phyloP scores from a whole-genome alignment of 2,113 vertebrate species.

The Lucifuga dentata region DNA sequence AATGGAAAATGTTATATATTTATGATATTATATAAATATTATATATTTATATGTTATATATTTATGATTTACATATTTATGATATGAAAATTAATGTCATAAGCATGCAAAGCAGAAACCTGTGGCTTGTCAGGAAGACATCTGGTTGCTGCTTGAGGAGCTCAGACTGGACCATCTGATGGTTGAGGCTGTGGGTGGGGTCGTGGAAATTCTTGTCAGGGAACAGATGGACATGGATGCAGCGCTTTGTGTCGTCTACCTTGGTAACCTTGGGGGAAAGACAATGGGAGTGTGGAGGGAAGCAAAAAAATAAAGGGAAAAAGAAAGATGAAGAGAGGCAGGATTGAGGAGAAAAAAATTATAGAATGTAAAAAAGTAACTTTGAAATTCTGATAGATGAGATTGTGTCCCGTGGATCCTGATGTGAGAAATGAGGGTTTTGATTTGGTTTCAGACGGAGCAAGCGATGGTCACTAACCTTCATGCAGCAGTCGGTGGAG shows the following conservation, averaged over 20 bases:
- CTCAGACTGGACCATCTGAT: constrained; percentile 88
- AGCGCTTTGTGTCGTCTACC: constrained; percentile 84
- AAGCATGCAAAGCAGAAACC: no score
- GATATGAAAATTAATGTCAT: no score
- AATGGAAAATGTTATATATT: no score
- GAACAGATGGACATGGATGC: constrained; percentile 90
- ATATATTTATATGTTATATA: no score
- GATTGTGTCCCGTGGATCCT: no score
- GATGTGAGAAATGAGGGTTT: no score
- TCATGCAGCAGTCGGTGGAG: constrained; percentile 92
- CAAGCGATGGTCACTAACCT: constrained; percentile 82
- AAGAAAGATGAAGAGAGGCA: background rate
- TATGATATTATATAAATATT: no score
- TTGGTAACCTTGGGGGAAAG: constrained; percentile 84
- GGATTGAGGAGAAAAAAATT: background rate
- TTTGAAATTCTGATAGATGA: no score
- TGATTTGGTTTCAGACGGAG: no score
- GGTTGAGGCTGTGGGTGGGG: constrained; percentile 87
- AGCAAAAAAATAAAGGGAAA: background rate
- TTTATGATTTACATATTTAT: no score
- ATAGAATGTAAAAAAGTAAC: no score
- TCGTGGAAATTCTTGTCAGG: constrained; percentile 89
- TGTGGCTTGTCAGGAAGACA: constrained; percentile 87
- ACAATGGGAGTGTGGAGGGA: background rate
- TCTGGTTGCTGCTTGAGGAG: constrained; percentile 93